Evolutionary conservation across 2,113 vertebrate genomes (phyloP), one percentile per base, ranked within the genome.

Genomic region (Macrotus californicus): DNA sequence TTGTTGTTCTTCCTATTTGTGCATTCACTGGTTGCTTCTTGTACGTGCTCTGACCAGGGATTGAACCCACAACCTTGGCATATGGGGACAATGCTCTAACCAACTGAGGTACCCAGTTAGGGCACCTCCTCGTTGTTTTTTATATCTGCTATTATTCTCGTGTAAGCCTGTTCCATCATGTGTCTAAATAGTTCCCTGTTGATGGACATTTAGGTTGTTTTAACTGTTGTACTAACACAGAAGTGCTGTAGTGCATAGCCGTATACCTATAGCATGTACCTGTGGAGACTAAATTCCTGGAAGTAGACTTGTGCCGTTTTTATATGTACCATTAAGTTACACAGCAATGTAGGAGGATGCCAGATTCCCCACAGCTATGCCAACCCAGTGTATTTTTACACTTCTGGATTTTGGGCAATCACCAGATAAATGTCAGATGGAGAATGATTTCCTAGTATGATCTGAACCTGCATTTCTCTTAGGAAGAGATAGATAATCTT

Each of bases 361-460:
- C 26, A 34, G 21, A 67, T 91, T 61, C 85, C 70, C 34, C 59
- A n/a, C 5, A 85, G 80, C 59, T 11, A 21, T 89, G 79, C 67
- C 84, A 95, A 52, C 56, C n/a, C 59, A 22, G 52, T 59, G 5
- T 94, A 76, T 94, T 96, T 94, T 92, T 93, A 91, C 88, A 86
- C 36, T 77, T 93, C 50, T n/a, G 18, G 39, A 92, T 92, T 82
- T 89, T 34, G 59, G 59, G 43, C 70, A 92, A 36, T 93, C 87
- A 76, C 86, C 75, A 69, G 59, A 54, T 48, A 89, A 39, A 18
- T 31, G 39, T 90, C 39, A 50, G 48, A 81, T 64, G 61, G 82
- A 82, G 67, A 79, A 80, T 88, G 52, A 64, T 69, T 89, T 93
- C 56, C 87, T 54, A 67, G 4, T 72, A 7, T 70, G 31, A 59